These are phyloP conservation scores for Chloropsis cyanopogon DNA, from an alignment of 2,113 vertebrate genomes.

Conservation along the genomic window DNA sequence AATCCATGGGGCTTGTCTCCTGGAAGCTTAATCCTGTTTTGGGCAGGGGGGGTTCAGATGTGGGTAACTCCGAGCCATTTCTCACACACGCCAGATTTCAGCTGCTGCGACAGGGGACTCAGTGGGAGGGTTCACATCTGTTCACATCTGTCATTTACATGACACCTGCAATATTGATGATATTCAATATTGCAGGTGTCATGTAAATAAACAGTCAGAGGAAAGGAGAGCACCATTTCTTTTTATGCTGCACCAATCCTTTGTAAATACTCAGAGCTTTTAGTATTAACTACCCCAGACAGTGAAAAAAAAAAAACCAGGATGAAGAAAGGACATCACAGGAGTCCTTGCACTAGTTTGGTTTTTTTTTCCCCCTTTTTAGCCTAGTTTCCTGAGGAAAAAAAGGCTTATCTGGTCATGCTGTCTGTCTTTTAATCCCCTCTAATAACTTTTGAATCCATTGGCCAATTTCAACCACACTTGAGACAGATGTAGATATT, in stretches of 20 bases:
- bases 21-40: not conserved
- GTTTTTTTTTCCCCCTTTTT: not conserved
- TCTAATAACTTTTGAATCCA: conserved; percentile 53
- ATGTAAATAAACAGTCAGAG: not conserved
- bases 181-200: not conserved
- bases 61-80: not conserved
- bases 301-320: not conserved
- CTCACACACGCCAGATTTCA: not conserved
- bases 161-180: not conserved
- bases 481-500: not conserved
- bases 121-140: not conserved
- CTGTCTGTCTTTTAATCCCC: conserved; percentile 52
- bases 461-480: conserved; percentile 52
- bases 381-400: conserved; percentile 54
- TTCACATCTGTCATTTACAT: too few species aligned
- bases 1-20: not conserved
- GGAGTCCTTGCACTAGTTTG: conserved; percentile 9
- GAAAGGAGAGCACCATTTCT: not conserved
- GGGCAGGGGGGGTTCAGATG: not conserved
- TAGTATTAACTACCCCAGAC: not conserved
- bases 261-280: not conserved
- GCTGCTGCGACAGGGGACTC: not conserved
- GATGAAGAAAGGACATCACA: not conserved
- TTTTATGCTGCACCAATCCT: not conserved
- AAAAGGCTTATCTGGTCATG: conserved; percentile 56